Evolutionary conservation across 2,797 vertebrate species (phyloP), one percentile per base, ranked within the genome.

Genomic region (Sebastes trivittatus): DNA sequence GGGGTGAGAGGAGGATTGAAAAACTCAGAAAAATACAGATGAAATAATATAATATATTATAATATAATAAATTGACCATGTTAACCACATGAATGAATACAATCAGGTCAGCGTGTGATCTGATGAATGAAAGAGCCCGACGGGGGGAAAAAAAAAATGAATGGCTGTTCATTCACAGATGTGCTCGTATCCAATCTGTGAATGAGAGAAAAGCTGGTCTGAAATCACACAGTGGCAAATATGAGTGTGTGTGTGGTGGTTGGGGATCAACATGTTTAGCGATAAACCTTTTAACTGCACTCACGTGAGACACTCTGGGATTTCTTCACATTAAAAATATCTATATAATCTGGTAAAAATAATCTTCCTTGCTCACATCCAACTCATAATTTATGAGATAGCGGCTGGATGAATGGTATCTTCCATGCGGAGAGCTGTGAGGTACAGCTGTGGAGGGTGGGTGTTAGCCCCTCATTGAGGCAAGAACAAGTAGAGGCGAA

Each of bases 111-210:
- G 55, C 11, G 60, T 11, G 22, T 56, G 74, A 77, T 72, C n/a
- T 61, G 54, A 78, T 86, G 80, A 91, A 86, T 84, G 79, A 77
- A 49, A 42, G 10, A n/a, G 16, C 10, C 55, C 25, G 30, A 29
- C 7, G 32, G 59, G 20, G 30, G 7, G 2, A 32, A 30, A 72
- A 61, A 55, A 72, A 18, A 49, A 49, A 8, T 67, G 66, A 84
- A 78, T 73, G 67, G 59, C 77, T 70, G 61, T 30, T 83, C 72
- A 88, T 87, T 90, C 88, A 87, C 80, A 85, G 78, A 78, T 69
- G 72, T 71, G 78, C 34, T 72, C 11, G 75, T 29, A 75, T 78
- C 13, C 11, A 81, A 55, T 85, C 80, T 75, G 69, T 90, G 81
- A 89, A 90, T 88, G 84, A 71, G 30, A 62, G 64, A 7, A 64